Evolutionary conservation across 2,113 vertebrate species (phyloP).

Genomic region (Mirza zaza): DNA sequence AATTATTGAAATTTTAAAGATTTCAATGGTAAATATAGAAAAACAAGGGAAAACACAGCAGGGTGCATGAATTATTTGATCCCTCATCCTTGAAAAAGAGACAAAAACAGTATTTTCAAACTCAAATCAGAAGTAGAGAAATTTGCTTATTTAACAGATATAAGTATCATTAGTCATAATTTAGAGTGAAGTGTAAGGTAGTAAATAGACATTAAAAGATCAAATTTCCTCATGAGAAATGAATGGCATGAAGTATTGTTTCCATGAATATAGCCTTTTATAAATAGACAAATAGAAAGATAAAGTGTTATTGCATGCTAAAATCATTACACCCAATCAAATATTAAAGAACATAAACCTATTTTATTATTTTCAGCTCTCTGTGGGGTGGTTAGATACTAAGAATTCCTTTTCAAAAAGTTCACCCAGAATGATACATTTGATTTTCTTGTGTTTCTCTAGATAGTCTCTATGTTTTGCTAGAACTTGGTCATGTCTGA

Average conservation of each 20-base stretch:
- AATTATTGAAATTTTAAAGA: background rate
- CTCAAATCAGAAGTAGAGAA: background rate
- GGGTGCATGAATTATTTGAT: background rate
- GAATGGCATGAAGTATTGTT: slow-evolving; percentile 14
- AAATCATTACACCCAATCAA: background rate
- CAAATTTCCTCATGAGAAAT: background rate
- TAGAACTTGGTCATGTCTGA: background rate
- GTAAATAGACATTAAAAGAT: background rate
- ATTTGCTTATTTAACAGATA: background rate
- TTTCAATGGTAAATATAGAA: background rate
- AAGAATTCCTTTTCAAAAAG: background rate
- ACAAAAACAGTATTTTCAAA: slow-evolving; percentile 49
- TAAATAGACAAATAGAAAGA: slow-evolving; percentile 32
- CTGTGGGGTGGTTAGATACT: background rate
- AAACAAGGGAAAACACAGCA: background rate
- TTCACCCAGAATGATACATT: background rate
- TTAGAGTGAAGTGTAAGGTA: background rate
- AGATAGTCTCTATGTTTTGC: background rate
- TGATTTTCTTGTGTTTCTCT: slow-evolving; percentile 42
- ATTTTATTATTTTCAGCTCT: slow-evolving; percentile 41
- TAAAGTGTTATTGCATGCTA: background rate
- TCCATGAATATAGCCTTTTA: slow-evolving; percentile 21
- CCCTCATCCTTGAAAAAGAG: background rate
- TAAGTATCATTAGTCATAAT: slow-evolving; percentile 25
- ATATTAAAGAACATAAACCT: slow-evolving; percentile 8